Conservation (phyloP, 2,888 invertebrate genomes). For the Mayetiola destructor region DNA sequence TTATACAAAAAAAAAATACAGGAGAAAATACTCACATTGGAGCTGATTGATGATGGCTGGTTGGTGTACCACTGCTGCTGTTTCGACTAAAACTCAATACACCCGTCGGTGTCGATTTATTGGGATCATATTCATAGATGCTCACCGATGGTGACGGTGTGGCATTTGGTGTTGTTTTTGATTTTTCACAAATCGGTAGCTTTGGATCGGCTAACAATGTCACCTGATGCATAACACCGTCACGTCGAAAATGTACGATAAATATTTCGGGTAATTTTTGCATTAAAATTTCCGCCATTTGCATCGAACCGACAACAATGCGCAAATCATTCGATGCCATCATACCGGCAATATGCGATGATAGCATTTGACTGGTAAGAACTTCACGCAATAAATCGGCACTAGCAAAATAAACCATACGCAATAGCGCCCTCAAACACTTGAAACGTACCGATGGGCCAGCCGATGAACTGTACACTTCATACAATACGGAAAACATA, state of each 20-base stretch:
- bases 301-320: conserved; percentile 91
- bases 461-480: conserved; percentile 96
- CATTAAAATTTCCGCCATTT: conserved; percentile 94
- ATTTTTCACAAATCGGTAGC: conserved; percentile 40
- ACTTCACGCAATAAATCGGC: conserved; percentile 69
- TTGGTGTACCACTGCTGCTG: background rate
- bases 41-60: background rate
- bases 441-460: conserved; percentile 96
- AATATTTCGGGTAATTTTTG: conserved; percentile 91
- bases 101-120: conserved; percentile 22
- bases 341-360: conserved; percentile 97
- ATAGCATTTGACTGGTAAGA: conserved; percentile 59
- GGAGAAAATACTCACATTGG: background rate
- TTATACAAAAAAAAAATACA: too few relatives aligned
- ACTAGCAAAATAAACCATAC: conserved; percentile 92
- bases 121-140: conserved; percentile 26
- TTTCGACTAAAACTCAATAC: background rate
- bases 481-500: conserved; percentile 87
- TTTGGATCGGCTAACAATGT: conserved; percentile 56
- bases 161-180: background rate
- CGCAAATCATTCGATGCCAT: conserved; percentile 92
- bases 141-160: conserved; percentile 32
- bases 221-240: conserved; percentile 91
- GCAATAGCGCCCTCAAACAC: conserved; percentile 84
- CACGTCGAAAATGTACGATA: conserved; percentile 86